A percentile compares a stretch with the other conserved stretches of the same genome.
phyloP scores from a whole-genome alignment of 2,888 invertebrate genomes.

The Heliconius ismenius region DNA sequence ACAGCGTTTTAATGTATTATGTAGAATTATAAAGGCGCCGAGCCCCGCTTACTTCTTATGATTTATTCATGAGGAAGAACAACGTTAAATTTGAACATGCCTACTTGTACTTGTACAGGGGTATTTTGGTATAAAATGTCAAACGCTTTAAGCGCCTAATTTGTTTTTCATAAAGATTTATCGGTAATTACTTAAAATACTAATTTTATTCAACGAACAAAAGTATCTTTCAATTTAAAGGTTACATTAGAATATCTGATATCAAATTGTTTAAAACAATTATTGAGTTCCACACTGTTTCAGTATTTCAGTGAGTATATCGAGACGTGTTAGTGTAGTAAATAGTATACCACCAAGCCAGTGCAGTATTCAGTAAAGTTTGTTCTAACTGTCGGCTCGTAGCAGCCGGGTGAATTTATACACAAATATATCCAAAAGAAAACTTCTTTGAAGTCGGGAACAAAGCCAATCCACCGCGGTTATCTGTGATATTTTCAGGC shows the following conservation, averaged over 20 bases:
- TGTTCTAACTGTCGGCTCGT: conserved; percentile 50
- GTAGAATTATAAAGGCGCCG: conserved; percentile 80
- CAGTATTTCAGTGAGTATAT: conserved; percentile 1
- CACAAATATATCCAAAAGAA: conserved; percentile 73
- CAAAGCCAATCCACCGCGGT: conserved; percentile 79
- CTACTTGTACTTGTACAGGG: conserved; percentile 62
- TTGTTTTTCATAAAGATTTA: conserved; percentile 64
- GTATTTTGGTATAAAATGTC: conserved; percentile 67
- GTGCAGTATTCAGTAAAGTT: conserved; percentile 56
- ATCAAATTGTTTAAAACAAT: conserved; percentile 7
- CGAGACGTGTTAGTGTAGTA: conserved; percentile 30
- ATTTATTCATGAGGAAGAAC: conserved; percentile 79
- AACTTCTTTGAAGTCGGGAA: conserved; percentile 80
- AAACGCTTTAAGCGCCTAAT: conserved; percentile 71
- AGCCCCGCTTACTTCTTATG: conserved; percentile 77
- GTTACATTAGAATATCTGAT: conserved; percentile 8
- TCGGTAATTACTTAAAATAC: conserved; percentile 50
- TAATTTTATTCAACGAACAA: conserved; percentile 41
- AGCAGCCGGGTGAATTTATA: conserved; percentile 63
- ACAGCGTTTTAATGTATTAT: conserved; percentile 80
- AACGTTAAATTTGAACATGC: conserved; percentile 78
- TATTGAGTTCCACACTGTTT: conserved; percentile 9
- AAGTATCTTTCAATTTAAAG: conserved; percentile 38
- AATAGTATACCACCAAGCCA: conserved; percentile 46
- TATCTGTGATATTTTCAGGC: conserved; percentile 78